phyloP scores from a whole-genome alignment of 2,113 vertebrate species.

The Trematocara unimaculatum region DNA sequence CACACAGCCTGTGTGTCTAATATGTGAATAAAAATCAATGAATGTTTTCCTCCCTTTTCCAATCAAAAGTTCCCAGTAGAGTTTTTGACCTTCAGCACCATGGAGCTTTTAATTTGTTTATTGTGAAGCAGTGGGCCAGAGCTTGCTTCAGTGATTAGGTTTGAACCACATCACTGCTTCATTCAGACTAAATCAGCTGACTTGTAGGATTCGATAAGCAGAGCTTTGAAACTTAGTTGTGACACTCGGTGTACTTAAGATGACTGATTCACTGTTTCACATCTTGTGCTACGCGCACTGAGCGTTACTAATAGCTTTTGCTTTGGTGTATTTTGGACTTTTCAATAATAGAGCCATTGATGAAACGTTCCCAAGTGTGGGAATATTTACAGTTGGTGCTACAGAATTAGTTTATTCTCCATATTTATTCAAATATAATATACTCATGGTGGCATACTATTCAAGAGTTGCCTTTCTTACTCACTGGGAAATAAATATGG shows the following conservation, averaged over 20 bases:
- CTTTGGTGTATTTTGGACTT: neutral
- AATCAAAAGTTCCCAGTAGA: neutral
- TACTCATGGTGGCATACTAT: neutral
- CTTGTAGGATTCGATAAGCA: too few species aligned
- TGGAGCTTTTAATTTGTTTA: neutral
- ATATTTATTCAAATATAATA: neutral
- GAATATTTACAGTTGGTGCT: neutral
- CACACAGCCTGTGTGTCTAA: neutral
- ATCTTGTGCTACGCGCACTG: neutral
- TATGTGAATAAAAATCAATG: neutral
- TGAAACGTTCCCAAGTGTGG: neutral
- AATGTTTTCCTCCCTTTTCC: neutral
- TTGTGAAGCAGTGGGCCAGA: neutral
- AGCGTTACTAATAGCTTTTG: neutral
- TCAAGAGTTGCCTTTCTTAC: neutral
- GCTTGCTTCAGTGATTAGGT: neutral
- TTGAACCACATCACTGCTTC: too few species aligned
- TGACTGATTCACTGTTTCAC: neutral
- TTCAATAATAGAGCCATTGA: neutral
- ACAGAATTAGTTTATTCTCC: neutral
- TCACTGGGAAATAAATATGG: neutral
- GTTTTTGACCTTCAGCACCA: neutral
- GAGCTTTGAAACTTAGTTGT: too few species aligned
- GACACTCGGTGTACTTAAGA: neutral
- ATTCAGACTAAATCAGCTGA: too few species aligned